Conservation (phyloP, 1,140 invertebrate species). For the Pentalonia nigronervosa region DNA sequence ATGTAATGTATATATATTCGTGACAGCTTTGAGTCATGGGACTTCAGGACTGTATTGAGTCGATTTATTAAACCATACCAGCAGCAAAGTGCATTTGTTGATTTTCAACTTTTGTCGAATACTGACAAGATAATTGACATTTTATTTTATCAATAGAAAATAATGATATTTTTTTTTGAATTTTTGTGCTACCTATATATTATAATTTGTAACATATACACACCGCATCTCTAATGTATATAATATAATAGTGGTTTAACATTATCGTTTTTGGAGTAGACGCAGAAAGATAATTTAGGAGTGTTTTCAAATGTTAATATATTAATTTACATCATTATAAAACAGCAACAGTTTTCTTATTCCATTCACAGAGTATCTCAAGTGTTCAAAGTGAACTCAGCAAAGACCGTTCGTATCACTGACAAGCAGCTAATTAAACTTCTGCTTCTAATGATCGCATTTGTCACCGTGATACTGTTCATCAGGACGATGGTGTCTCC, state of each 20-base stretch:
- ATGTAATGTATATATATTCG: background rate
- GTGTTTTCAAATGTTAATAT: background rate
- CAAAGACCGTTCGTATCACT: slow-evolving; percentile 93
- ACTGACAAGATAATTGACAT: background rate
- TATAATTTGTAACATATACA: background rate
- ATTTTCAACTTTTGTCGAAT: background rate
- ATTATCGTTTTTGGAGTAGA: background rate
- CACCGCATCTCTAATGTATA: background rate
- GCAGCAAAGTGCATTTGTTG: background rate
- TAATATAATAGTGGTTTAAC: background rate
- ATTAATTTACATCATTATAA: background rate
- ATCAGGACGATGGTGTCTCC: slow-evolving; percentile 89
- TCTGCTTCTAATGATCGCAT: slow-evolving; percentile 84
- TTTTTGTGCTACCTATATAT: background rate
- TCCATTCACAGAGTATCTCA: slow-evolving; percentile 84
- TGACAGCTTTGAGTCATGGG: background rate
- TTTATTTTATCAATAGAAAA: background rate
- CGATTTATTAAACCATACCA: background rate
- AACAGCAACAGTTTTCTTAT: slow-evolving; percentile 12
- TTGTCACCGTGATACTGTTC: slow-evolving; percentile 83
- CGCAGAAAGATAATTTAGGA: background rate
- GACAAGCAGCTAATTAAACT: slow-evolving; percentile 90
- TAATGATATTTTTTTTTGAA: background rate
- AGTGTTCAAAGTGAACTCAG: slow-evolving; percentile 92
- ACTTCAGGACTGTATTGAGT: background rate